A percentile compares a stretch with the other conserved stretches of the same genome.
Evolutionary conservation across 2,113 vertebrate species (phyloP).

Genomic region (Cyanoramphus novaezelandiae): DNA sequence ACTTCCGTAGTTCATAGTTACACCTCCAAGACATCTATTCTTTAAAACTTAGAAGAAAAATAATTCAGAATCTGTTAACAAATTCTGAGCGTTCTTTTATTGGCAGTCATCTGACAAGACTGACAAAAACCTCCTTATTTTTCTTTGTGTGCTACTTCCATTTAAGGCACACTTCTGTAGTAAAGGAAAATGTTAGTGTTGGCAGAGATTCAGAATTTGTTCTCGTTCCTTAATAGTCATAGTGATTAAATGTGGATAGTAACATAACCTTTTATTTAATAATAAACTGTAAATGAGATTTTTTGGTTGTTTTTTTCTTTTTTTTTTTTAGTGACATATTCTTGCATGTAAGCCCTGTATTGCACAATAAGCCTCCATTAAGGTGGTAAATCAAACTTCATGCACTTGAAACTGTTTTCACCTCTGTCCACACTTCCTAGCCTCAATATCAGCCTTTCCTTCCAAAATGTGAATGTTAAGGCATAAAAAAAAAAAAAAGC

Average conservation of each 20-base stretch:
- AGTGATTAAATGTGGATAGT: neutral
- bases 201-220: constrained; percentile 22
- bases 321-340: neutral
- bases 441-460: neutral
- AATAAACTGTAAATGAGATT: neutral
- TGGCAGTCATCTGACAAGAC: neutral
- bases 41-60: neutral
- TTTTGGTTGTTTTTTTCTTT: neutral
- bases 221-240: neutral
- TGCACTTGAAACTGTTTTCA: neutral
- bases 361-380: neutral
- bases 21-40: neutral
- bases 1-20: neutral
- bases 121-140: neutral
- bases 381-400: neutral
- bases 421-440: neutral
- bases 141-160: constrained; percentile 2
- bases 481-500: too few species aligned
- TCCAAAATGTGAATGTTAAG: neutral
- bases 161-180: constrained; percentile 31
- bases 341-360: neutral
- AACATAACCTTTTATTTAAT: neutral
- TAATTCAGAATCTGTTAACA: neutral
- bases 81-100: neutral
- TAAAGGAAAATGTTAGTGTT: constrained; percentile 34